These are phyloP conservation scores for Champsocephalus esox DNA, from an alignment of 2,797 vertebrate species.

Conservation along the genomic window DNA sequence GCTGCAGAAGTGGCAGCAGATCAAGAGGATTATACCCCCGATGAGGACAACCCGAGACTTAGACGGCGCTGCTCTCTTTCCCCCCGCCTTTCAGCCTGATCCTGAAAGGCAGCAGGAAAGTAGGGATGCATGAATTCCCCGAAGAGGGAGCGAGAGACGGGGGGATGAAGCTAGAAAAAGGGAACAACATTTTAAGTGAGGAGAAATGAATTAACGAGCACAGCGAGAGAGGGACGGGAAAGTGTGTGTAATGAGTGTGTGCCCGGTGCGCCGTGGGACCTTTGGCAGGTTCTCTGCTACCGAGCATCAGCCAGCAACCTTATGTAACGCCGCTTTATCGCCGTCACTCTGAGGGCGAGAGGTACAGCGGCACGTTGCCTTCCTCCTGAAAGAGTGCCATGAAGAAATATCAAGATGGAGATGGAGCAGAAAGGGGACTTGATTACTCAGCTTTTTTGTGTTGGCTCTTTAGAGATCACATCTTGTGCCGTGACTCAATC, in stretches of 20 bases:
- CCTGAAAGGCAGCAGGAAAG: conserved; percentile 56
- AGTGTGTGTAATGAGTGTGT: conserved; percentile 49
- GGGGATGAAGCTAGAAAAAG: neutral
- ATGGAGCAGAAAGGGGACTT: conserved; percentile 50
- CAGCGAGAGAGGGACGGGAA: conserved; percentile 30
- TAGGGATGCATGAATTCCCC: conserved; percentile 50
- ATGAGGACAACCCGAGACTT: conserved; percentile 58
- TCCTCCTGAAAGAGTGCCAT: conserved; percentile 16
- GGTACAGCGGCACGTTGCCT: conserved; percentile 20
- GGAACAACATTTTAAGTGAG: conserved; percentile 26
- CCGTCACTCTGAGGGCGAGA: conserved; percentile 52
- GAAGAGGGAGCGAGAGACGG: conserved; percentile 8
- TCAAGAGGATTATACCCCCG: conserved; percentile 73
- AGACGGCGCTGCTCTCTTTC: conserved; percentile 43
- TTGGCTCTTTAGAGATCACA: conserved; percentile 32
- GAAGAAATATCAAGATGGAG: conserved; percentile 29
- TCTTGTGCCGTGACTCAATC: conserved; percentile 22
- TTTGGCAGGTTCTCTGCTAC: conserved; percentile 60
- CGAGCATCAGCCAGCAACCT: conserved; percentile 66
- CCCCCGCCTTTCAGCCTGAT: conserved; percentile 56
- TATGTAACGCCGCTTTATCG: conserved; percentile 73
- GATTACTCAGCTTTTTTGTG: conserved; percentile 19
- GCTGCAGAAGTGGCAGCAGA: conserved; percentile 62
- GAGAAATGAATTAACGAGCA: conserved; percentile 39
- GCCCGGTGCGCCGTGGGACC: conserved; percentile 59